These are phyloP conservation scores for Mesorhabditis spiculigera DNA, from an alignment of 2,888 invertebrate genomes.

Conservation along the genomic window DNA sequence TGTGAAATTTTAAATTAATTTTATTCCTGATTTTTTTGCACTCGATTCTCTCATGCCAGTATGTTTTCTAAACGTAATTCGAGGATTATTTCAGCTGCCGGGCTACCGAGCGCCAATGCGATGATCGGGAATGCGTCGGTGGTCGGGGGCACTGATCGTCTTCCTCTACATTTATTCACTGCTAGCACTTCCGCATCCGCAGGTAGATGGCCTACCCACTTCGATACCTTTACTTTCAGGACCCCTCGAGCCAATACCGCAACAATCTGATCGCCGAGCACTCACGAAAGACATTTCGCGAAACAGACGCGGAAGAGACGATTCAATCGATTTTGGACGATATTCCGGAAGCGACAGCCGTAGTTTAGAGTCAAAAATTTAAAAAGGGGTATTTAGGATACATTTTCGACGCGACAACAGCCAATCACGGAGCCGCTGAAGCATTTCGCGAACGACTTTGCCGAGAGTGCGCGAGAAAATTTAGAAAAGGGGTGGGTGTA, in stretches of 20 bases:
- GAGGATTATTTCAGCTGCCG: too few species aligned
- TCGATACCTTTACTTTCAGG: background rate
- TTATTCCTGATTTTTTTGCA: too few species aligned
- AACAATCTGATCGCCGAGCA: slow-evolving; percentile 31
- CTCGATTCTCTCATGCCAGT: too few species aligned
- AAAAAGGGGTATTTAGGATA: background rate
- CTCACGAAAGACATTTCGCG: slow-evolving; percentile 29
- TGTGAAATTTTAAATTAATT: too few species aligned
- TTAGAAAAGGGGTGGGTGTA: slow-evolving; percentile 12
- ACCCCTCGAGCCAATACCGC: background rate
- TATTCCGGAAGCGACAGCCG: background rate
- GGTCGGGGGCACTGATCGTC: too few species aligned
- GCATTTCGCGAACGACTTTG: slow-evolving; percentile 16
- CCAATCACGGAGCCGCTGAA: slow-evolving; percentile 16
- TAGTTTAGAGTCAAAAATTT: slow-evolving; percentile 8
- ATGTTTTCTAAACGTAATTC: too few species aligned
- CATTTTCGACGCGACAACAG: background rate
- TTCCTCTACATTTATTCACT: too few species aligned
- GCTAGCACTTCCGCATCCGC: too few species aligned
- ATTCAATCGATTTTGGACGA: slow-evolving; percentile 11
- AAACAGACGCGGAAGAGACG: slow-evolving; percentile 11
- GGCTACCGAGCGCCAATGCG: too few species aligned
- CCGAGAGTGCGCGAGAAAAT: slow-evolving; percentile 18
- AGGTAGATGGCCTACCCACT: too few species aligned
- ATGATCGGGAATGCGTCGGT: too few species aligned